A percentile compares a stretch with the other conserved stretches of the same genome.
Evolutionary conservation across 2,888 invertebrate genomes (phyloP).

Genomic region (Gymnoscelis rufifasciata): DNA sequence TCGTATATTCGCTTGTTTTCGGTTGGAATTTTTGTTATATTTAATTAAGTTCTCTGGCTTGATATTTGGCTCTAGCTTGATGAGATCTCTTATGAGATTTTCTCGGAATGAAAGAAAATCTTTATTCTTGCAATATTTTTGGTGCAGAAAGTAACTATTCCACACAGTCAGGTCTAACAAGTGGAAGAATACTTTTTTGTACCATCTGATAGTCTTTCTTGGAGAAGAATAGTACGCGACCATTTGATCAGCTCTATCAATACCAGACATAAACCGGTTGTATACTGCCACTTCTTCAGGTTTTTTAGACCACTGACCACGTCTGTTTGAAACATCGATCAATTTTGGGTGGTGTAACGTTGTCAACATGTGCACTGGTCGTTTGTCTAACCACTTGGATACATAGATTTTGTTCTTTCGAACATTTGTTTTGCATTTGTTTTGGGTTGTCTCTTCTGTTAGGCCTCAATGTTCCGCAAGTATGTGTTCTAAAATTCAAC

Average conservation of each 20-base stretch:
- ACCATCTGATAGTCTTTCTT: conserved; percentile 12
- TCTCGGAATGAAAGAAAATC: conserved; percentile 4
- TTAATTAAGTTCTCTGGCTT: conserved; percentile 4
- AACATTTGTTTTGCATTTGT: conserved; percentile 13
- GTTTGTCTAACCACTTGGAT: conserved; percentile 23
- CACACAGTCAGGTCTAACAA: conserved; percentile 6
- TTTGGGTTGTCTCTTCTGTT: conserved; percentile 10
- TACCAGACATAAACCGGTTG: conserved; percentile 9
- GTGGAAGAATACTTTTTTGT: conserved; percentile 9
- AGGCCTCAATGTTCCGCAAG: conserved; percentile 23
- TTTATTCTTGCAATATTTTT: conserved; percentile 2
- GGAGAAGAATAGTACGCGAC: conserved; percentile 11
- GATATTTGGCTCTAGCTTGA: conserved; percentile 3
- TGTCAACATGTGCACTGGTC: conserved; percentile 21
- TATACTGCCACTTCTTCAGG: conserved; percentile 7
- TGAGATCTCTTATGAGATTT: conserved; percentile 4
- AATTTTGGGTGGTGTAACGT: conserved; percentile 12
- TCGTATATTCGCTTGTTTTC: neutral
- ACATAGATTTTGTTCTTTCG: conserved; percentile 26
- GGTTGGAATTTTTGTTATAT: neutral
- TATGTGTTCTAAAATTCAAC: conserved; percentile 23
- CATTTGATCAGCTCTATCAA: conserved; percentile 12
- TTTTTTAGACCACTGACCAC: conserved; percentile 7
- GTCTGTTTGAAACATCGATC: conserved; percentile 6
- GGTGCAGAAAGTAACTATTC: conserved; percentile 3